Conservation (phyloP, 2,888 invertebrate species). For the Hybos culiciformis region DNA sequence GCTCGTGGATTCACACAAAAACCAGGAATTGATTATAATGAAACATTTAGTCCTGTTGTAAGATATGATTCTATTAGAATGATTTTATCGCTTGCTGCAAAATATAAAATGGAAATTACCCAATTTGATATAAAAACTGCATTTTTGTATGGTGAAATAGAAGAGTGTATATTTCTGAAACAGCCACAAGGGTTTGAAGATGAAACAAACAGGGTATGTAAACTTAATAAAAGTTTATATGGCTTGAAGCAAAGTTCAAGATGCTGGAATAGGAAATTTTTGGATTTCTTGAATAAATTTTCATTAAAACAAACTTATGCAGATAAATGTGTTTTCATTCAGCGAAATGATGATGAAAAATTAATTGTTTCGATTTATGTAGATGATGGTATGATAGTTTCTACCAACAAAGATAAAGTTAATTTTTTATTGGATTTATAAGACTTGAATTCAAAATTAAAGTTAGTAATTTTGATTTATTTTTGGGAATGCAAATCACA, state of each 20-base stretch:
- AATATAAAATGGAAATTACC: too few species aligned
- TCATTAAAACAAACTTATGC: neutral
- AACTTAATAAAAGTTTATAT: too few species aligned
- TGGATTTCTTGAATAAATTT: neutral
- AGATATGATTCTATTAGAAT: neutral
- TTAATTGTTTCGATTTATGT: slow-evolving; percentile 2
- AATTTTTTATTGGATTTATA: neutral
- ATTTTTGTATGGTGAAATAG: too few species aligned
- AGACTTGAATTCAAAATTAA: slow-evolving; percentile 4
- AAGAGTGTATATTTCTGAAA: too few species aligned
- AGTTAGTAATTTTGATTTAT: slow-evolving; percentile 1
- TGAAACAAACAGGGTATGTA: too few species aligned
- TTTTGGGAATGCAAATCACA: slow-evolving; percentile 2
- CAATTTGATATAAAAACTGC: too few species aligned
- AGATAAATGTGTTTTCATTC: neutral
- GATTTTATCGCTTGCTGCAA: neutral
- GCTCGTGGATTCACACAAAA: slow-evolving; percentile 15
- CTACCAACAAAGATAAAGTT: slow-evolving; percentile 1
- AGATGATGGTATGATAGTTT: slow-evolving; percentile 6
- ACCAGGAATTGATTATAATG: slow-evolving; percentile 16
- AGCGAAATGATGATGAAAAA: too few species aligned
- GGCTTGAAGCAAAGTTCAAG: too few species aligned
- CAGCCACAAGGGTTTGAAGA: too few species aligned
- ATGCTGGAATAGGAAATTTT: neutral
- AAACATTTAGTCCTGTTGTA: slow-evolving; percentile 15